Evolutionary conservation across 2,113 vertebrate genomes (phyloP).

Genomic region (Hepsetus odoe): DNA sequence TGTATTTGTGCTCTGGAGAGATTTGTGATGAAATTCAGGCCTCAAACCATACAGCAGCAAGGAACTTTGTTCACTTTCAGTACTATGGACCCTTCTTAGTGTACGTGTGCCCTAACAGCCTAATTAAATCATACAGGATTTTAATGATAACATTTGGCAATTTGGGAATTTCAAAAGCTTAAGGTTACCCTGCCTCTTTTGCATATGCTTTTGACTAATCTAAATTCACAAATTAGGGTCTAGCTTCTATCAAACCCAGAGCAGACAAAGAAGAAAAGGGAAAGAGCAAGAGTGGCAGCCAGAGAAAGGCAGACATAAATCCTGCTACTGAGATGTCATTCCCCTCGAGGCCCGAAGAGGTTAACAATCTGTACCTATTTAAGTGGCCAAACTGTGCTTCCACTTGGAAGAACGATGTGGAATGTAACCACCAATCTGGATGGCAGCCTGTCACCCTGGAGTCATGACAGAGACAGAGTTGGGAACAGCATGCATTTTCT

Average conservation of each 20-base stretch:
- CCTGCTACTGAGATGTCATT: background rate
- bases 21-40: slow-evolving; percentile 39
- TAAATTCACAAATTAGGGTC: background rate
- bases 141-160: slow-evolving; percentile 26
- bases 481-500: background rate
- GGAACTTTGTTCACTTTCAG: slow-evolving; percentile 28
- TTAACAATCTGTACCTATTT: slow-evolving; percentile 48
- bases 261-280: slow-evolving; percentile 11
- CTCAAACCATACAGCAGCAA: slow-evolving; percentile 24
- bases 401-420: slow-evolving; percentile 21
- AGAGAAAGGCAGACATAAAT: background rate
- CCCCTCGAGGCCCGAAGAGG: slow-evolving; percentile 18
- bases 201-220: slow-evolving; percentile 13
- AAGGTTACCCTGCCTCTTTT: slow-evolving; percentile 31
- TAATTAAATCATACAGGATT: slow-evolving; percentile 43
- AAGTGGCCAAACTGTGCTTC: background rate
- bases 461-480: slow-evolving; percentile 34
- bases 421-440: slow-evolving; percentile 17
- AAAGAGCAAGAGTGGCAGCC: background rate
- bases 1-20: slow-evolving; percentile 37
- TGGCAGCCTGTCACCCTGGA: slow-evolving; percentile 21
- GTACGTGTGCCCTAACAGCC: slow-evolving; percentile 10
- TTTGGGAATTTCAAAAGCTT: slow-evolving; percentile 4
- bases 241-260: slow-evolving; percentile 28
- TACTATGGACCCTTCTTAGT: slow-evolving; percentile 18